Evolutionary conservation across 2,888 invertebrate genomes (phyloP).

Genomic region (Hypselothyrea guttata): DNA sequence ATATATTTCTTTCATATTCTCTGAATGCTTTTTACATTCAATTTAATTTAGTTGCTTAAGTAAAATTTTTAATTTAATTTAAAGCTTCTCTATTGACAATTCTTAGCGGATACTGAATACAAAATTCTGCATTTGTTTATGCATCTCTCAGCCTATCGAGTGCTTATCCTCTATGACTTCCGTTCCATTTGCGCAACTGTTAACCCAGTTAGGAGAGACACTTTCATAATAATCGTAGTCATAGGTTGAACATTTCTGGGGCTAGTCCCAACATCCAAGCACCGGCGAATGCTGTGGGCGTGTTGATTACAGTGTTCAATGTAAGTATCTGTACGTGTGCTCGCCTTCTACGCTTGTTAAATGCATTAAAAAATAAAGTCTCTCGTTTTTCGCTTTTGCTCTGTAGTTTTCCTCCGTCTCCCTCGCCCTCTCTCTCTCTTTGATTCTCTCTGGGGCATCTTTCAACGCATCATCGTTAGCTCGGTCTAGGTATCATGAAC

Average conservation of each 20-base stretch:
- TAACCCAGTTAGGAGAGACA: constrained; percentile 56
- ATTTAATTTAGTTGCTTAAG: no score
- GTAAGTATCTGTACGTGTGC: constrained; percentile 21
- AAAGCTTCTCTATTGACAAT: no score
- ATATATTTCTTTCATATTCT: no score
- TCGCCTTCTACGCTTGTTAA: constrained; percentile 50
- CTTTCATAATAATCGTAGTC: constrained; percentile 24
- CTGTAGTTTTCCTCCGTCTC: no score
- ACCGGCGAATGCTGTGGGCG: constrained; percentile 51
- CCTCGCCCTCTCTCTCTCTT: no score
- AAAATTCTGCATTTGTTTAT: constrained; percentile 1
- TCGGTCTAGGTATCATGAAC: constrained; percentile 7
- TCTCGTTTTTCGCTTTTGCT: no score
- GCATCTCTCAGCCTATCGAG: constrained; percentile 1
- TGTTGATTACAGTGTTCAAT: constrained; percentile 60
- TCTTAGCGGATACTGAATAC: no score
- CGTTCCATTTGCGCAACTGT: constrained; percentile 64
- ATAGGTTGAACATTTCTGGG: constrained; percentile 16
- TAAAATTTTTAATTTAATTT: no score
- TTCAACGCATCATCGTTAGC: constrained; percentile 49
- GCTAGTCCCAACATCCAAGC: constrained; percentile 25
- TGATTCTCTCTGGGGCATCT: constrained; percentile 26
- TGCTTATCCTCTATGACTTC: constrained; percentile 45
- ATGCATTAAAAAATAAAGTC: constrained; percentile 55
- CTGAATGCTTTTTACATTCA: no score